Percentiles rank a stretch among this genome's conserved stretches.
phyloP scores from a whole-genome alignment of 2,888 invertebrate genomes.

The Tineola bisselliella region DNA sequence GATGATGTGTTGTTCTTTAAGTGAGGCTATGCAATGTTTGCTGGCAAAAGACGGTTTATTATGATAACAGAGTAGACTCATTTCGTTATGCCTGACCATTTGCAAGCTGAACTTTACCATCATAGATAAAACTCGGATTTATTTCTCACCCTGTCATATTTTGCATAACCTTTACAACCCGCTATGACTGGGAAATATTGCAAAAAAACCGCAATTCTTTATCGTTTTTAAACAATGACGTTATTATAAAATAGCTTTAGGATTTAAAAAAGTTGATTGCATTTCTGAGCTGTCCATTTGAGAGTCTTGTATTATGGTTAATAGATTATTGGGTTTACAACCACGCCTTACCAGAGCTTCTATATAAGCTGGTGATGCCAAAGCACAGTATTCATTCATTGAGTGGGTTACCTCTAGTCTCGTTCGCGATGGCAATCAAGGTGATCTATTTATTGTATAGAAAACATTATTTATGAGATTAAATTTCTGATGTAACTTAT shows the following conservation, averaged over 20 bases:
- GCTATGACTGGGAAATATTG: no score
- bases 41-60: no score
- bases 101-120: no score
- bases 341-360: slow-evolving; percentile 45
- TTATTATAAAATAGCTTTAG: neutral
- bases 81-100: no score
- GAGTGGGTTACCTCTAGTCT: slow-evolving; percentile 36
- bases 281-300: neutral
- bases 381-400: slow-evolving; percentile 42
- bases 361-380: slow-evolving; percentile 39
- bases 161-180: no score
- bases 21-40: no score
- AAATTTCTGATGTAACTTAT: neutral
- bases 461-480: neutral
- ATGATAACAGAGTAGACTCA: no score
- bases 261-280: neutral
- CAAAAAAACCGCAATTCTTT: no score
- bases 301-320: neutral
- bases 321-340: neutral
- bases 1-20: no score
- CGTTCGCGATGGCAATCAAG: slow-evolving; percentile 57
- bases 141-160: no score
- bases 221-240: neutral
- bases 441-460: slow-evolving; percentile 26
- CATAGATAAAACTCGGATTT: no score